Evolutionary conservation across 2,113 vertebrate species (phyloP), one percentile per base, ranked within the genome.

Genomic region (Pimephales promelas): DNA sequence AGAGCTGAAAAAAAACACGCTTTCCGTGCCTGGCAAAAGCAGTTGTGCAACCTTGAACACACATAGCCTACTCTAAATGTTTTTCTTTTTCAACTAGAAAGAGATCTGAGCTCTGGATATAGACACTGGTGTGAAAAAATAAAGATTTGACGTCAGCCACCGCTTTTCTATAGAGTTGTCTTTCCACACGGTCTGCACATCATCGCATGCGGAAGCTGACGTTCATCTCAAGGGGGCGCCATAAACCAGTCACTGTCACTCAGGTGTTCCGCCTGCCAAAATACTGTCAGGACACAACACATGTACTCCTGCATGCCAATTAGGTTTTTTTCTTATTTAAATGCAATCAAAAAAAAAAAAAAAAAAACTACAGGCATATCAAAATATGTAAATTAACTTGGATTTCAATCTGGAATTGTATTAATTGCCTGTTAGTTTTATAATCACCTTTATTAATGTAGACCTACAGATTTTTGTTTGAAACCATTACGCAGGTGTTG

Each of bases 191-290:
- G 52, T 6, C 8, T 20, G 47, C 47, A 49, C 47, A 54, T 22
- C 18, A 22, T 22, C 18, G 2, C 52, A 22, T 54, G 2, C 8
- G 18, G 52, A 9, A 54, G 52, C n/a, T 59, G 36, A 22, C 70
- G 13, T 36, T 70, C 16, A 5, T 49, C n/a, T 26, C 24, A n/a
- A 82, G 79, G 79, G 73, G 79, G 79, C 79, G 81, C 72, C 11
- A 45, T 40, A 40, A 40, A 45, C 34, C 36, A 43, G 68, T 43
- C 68, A 24, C 68, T 20, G 11, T 64, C 34, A 22, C 28, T 64
- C 61, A 36, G 52, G 18, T 54, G 18, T 54, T 20, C 18, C 8
- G 52, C 4, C 18, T 54, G 18, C 52, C 28, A 34, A 18, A 28
- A 66, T 20, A 64, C 5, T 10, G 2, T 34, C 66, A 70, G 9